phyloP scores from a whole-genome alignment of 2,888 invertebrate genomes.

The Pristionchus arcanus region DNA sequence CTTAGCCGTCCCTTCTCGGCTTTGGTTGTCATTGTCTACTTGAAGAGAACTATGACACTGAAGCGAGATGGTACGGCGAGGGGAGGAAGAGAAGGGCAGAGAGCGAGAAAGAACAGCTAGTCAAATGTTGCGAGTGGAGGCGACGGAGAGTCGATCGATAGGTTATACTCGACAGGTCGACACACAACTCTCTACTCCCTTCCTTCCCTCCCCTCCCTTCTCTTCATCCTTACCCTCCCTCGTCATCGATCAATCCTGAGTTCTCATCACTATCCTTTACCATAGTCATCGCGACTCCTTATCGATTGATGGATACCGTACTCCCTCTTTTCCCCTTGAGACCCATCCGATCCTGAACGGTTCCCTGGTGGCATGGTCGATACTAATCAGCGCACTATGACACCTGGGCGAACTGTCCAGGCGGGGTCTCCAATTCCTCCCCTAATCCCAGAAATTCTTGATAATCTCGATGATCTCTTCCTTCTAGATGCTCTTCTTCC shows the following conservation, averaged over 20 bases:
- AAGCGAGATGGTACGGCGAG: slow-evolving; percentile 54
- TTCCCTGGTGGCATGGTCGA: slow-evolving; percentile 47
- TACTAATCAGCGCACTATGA: slow-evolving; percentile 1
- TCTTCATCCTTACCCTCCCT: background rate
- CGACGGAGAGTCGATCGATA: background rate
- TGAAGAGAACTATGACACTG: slow-evolving; percentile 50
- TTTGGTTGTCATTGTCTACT: slow-evolving; percentile 42
- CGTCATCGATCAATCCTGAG: background rate
- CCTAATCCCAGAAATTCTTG: too few species aligned
- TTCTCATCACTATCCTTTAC: slow-evolving; percentile 9
- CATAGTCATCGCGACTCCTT: background rate
- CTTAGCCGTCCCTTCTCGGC: slow-evolving; percentile 35
- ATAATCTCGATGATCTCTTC: background rate
- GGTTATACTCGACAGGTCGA: slow-evolving; percentile 47
- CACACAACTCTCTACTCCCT: slow-evolving; percentile 1
- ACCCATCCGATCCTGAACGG: slow-evolving; percentile 25
- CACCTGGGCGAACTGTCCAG: slow-evolving; percentile 53
- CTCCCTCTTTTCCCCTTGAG: background rate
- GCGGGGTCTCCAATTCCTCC: background rate
- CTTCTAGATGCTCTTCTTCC: background rate
- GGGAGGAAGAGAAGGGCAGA: slow-evolving; percentile 9
- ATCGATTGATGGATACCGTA: background rate
- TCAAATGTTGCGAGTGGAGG: slow-evolving; percentile 17
- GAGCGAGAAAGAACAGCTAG: slow-evolving; percentile 4
- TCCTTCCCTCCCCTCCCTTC: background rate